Evolutionary conservation across 2,888 invertebrate species (phyloP).

Genomic region (Mythimna lalbum): DNA sequence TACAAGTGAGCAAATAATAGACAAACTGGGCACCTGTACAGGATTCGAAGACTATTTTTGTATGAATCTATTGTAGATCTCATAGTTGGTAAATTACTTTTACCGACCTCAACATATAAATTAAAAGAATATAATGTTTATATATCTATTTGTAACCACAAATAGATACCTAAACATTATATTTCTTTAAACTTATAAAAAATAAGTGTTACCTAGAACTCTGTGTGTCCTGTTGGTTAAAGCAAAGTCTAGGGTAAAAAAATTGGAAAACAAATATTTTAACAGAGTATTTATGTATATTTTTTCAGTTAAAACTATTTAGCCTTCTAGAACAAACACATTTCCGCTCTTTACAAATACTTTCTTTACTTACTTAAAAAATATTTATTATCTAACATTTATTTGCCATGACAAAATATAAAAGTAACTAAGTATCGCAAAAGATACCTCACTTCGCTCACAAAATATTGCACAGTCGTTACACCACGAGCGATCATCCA

Average conservation of each 20-base stretch:
- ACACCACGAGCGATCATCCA: background rate
- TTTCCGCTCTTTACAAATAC: slow-evolving; percentile 43
- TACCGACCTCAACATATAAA: background rate
- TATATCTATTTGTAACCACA: background rate
- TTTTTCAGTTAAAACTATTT: slow-evolving; percentile 74
- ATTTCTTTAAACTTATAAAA: slow-evolving; percentile 7
- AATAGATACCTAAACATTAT: background rate
- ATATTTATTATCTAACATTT: slow-evolving; percentile 53
- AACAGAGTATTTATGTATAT: slow-evolving; percentile 80
- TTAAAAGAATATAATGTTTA: background rate
- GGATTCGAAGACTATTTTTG: background rate
- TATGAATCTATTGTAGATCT: background rate
- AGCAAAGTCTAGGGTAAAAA: background rate
- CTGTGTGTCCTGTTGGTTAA: background rate
- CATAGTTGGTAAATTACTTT: background rate
- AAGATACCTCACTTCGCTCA: slow-evolving; percentile 44
- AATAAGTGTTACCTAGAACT: background rate
- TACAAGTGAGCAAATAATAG: background rate
- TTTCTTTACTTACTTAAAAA: slow-evolving; percentile 36
- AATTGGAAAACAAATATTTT: slow-evolving; percentile 56
- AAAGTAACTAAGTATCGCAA: slow-evolving; percentile 49
- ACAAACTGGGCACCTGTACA: background rate
- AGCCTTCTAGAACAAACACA: slow-evolving; percentile 81
- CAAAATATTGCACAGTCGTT: slow-evolving; percentile 49
- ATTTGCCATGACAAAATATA: slow-evolving; percentile 57